phyloP scores from a whole-genome alignment of 2,888 invertebrate species.

The Glaucopsyche alexis region DNA sequence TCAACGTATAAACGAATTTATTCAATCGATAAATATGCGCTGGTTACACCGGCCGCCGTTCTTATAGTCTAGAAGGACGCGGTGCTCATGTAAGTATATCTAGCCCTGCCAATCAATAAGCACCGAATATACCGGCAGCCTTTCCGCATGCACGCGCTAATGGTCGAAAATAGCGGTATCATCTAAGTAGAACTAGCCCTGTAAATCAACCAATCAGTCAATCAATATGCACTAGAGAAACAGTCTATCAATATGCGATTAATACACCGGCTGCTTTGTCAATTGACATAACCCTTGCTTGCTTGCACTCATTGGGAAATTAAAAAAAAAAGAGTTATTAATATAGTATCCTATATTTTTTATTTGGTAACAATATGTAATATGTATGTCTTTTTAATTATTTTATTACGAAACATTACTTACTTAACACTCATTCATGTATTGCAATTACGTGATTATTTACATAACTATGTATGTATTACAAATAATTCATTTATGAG shows the following conservation, averaged over 20 bases:
- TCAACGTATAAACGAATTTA: background rate
- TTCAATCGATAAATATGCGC: background rate
- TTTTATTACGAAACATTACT: background rate
- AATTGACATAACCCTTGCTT: too few relatives aligned
- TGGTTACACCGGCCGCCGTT: slow-evolving; percentile 93
- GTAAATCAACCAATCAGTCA: background rate
- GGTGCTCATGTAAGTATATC: slow-evolving; percentile 92
- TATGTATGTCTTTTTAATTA: background rate
- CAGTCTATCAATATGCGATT: background rate
- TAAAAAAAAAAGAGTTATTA: too few relatives aligned
- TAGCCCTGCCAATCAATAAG: slow-evolving; percentile 64
- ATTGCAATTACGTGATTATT: slow-evolving; percentile 86
- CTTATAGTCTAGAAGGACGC: slow-evolving; percentile 98
- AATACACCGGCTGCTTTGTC: background rate
- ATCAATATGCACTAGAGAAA: background rate
- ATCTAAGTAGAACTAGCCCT: slow-evolving; percentile 83
- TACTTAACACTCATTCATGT: slow-evolving; percentile 82
- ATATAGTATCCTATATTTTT: background rate
- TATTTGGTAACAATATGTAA: background rate
- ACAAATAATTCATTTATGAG: background rate
- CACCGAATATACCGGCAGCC: slow-evolving; percentile 98
- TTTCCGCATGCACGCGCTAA: slow-evolving; percentile 95
- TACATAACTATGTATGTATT: background rate
- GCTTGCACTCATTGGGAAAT: too few relatives aligned
- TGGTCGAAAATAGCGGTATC: slow-evolving; percentile 98